Percentiles rank a stretch among this genome's conserved stretches.
These are phyloP conservation scores for Hetaerina americana DNA, from an alignment of 1,140 invertebrate species.

Conservation along the genomic window DNA sequence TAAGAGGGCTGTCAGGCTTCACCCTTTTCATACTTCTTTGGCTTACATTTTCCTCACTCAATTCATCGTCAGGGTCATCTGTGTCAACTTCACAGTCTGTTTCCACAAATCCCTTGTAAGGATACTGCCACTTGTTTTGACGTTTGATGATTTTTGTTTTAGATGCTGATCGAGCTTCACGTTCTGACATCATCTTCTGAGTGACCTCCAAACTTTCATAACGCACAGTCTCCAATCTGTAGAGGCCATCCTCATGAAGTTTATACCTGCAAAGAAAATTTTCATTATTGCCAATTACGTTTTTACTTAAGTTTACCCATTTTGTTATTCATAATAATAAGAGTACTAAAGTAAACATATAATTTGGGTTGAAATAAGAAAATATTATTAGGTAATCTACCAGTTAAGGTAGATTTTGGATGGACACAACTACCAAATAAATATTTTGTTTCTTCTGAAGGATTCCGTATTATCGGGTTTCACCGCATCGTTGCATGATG, in stretches of 20 bases:
- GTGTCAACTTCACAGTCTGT: background rate
- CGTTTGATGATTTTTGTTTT: background rate
- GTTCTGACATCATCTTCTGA: constrained; percentile 39
- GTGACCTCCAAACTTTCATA: constrained; percentile 64
- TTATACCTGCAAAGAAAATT: constrained; percentile 38
- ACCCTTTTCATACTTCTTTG: background rate
- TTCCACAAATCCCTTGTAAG: background rate
- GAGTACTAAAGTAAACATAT: too few relatives aligned
- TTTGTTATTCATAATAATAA: background rate
- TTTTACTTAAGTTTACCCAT: background rate
- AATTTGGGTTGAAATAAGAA: too few relatives aligned
- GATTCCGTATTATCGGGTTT: too few relatives aligned
- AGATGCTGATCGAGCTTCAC: background rate
- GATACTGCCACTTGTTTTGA: background rate
- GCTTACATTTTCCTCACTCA: background rate
- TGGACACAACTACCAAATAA: too few relatives aligned
- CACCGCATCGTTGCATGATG: too few relatives aligned
- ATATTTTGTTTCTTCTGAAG: too few relatives aligned
- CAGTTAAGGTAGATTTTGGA: too few relatives aligned
- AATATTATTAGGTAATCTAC: too few relatives aligned
- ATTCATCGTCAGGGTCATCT: background rate
- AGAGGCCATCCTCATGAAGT: constrained; percentile 57
- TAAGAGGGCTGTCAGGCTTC: background rate
- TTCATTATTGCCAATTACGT: background rate
- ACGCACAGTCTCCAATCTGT: constrained; percentile 55